These are phyloP conservation scores for Hypena proboscidalis DNA, from an alignment of 2,888 invertebrate genomes.

Conservation along the genomic window DNA sequence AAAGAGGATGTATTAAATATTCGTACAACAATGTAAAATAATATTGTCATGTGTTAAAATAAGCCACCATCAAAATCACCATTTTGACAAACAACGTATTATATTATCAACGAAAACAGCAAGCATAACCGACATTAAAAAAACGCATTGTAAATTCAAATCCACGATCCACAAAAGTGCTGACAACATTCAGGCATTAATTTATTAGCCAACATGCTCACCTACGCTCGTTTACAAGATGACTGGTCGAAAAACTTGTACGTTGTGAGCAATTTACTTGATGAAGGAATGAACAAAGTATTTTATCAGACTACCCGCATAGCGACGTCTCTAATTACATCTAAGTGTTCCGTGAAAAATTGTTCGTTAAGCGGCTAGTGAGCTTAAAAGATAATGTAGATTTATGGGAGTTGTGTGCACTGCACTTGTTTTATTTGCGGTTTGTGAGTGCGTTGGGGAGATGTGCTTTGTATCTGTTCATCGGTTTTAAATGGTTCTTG, in stretches of 20 bases:
- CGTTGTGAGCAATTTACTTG: conserved; percentile 62
- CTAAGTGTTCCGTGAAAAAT: conserved; percentile 44
- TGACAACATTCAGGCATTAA: conserved; percentile 10
- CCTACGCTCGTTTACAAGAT: conserved; percentile 30
- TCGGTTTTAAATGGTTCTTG: too few species aligned
- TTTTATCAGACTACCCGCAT: conserved; percentile 59
- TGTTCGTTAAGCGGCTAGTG: conserved; percentile 25
- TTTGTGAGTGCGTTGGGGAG: too few species aligned
- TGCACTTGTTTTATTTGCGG: not conserved
- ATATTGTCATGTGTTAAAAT: too few species aligned
- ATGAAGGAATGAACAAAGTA: conserved; percentile 67
- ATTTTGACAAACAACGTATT: too few species aligned
- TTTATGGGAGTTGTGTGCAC: conserved; percentile 3
- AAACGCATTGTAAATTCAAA: conserved; percentile 5
- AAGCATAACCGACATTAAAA: not conserved
- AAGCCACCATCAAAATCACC: too few species aligned
- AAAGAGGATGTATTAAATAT: too few species aligned
- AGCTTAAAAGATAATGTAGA: conserved; percentile 9
- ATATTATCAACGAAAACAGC: not conserved
- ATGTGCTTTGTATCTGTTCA: too few species aligned
- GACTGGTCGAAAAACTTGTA: conserved; percentile 57
- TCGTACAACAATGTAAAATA: too few species aligned
- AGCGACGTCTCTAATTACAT: conserved; percentile 54
- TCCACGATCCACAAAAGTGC: conserved; percentile 6
- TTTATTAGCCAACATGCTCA: conserved; percentile 25